Conservation (phyloP, 2,888 invertebrate species). For the Pardosa pseudoannulata region DNA sequence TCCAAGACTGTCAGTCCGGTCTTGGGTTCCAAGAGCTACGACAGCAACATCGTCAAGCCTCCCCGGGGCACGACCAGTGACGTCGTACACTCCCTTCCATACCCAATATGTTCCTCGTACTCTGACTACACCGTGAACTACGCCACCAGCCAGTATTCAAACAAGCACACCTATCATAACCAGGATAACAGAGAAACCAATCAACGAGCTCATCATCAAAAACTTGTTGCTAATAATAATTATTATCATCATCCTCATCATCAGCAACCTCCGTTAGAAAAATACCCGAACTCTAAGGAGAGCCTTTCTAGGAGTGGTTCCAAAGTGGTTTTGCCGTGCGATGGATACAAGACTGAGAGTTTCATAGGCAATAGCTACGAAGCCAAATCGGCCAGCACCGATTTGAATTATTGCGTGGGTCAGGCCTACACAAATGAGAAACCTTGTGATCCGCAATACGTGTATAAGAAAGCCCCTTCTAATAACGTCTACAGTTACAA, state of each 20-base stretch:
- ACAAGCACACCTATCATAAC: constrained; percentile 33
- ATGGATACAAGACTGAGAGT: constrained; percentile 36
- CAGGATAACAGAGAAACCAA: constrained; percentile 11
- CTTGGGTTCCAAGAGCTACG: constrained; percentile 37
- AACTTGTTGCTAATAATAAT: constrained; percentile 7
- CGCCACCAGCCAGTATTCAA: constrained; percentile 38
- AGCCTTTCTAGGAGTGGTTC: neutral
- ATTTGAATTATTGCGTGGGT: constrained; percentile 35
- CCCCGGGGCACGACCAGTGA: constrained; percentile 31
- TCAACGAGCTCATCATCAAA: constrained; percentile 18
- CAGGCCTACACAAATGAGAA: constrained; percentile 59
- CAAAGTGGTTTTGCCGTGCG: constrained; percentile 40
- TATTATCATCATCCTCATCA: constrained; percentile 20
- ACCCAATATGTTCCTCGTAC: constrained; percentile 45
- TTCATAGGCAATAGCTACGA: constrained; percentile 42
- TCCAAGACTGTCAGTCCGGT: constrained; percentile 48
- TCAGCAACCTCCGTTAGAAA: constrained; percentile 19
- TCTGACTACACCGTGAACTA: constrained; percentile 38
- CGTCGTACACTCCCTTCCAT: constrained; percentile 40
- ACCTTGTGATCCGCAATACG: constrained; percentile 55
- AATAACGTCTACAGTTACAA: constrained; percentile 55
- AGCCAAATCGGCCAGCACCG: constrained; percentile 14
- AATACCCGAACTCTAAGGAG: neutral
- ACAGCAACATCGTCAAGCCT: constrained; percentile 33
- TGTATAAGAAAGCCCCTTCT: constrained; percentile 39